phyloP scores from a whole-genome alignment of 2,888 invertebrate genomes.

The Limnephilus marmoratus region DNA sequence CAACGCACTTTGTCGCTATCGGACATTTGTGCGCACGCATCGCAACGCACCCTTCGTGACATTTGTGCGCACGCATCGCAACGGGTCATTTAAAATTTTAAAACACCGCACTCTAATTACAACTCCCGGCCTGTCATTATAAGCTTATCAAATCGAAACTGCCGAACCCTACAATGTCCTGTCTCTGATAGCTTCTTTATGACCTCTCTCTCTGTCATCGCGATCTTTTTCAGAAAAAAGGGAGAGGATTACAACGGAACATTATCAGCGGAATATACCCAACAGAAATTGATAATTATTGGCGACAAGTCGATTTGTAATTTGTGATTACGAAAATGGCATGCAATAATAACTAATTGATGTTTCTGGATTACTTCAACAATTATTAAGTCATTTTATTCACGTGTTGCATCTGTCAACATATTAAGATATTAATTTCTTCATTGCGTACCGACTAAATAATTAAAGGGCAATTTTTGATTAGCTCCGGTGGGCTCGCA shows the following conservation, averaged over 20 bases:
- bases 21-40: not conserved
- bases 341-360: not conserved
- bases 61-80: constrained; percentile 48
- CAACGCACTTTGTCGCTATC: not conserved
- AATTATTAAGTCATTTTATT: not conserved
- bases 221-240: not conserved
- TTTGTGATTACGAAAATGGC: not conserved
- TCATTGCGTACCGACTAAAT: not conserved
- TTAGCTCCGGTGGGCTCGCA: not conserved
- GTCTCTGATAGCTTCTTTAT: not conserved
- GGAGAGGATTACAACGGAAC: not conserved
- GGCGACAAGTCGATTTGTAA: constrained; percentile 28
- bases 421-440: not conserved
- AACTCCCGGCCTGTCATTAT: constrained; percentile 25
- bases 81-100: constrained; percentile 54
- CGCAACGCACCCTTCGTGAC: not conserved
- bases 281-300: constrained; percentile 4
- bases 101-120: not conserved
- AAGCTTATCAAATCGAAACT: constrained; percentile 36
- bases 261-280: not conserved
- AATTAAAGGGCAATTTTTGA: not conserved
- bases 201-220: not conserved
- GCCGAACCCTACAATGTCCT: not conserved
- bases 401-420: not conserved
- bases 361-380: not conserved